Percentiles rank a stretch among this genome's conserved stretches.
Evolutionary conservation across 1,140 invertebrate species (phyloP).

Genomic region (Pseudomyrmex flavicornis): DNA sequence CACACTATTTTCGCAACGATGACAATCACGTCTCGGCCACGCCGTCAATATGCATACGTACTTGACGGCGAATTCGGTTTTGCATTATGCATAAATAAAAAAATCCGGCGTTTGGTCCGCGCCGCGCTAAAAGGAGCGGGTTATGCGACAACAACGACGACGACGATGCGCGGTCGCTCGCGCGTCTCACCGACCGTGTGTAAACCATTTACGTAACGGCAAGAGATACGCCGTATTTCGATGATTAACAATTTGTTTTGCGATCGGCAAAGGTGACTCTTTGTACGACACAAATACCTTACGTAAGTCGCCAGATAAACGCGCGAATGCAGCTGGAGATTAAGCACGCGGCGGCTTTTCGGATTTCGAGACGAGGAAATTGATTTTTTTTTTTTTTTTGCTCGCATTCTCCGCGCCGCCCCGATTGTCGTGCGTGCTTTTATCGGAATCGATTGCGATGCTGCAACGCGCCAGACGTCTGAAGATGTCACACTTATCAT

Average conservation of each 20-base stretch:
- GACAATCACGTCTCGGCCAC: neutral
- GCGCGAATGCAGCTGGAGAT: conserved; percentile 77
- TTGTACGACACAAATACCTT: conserved; percentile 84
- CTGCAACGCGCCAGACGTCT: neutral
- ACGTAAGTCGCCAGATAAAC: conserved; percentile 83
- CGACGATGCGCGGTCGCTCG: conserved; percentile 55
- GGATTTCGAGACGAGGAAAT: conserved; percentile 66
- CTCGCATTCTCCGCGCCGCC: neutral
- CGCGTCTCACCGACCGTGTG: conserved; percentile 62
- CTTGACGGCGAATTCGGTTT: neutral
- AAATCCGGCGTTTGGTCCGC: conserved; percentile 50
- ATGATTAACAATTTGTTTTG: conserved; percentile 85
- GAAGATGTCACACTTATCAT: neutral
- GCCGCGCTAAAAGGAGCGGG: conserved; percentile 33
- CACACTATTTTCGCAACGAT: neutral
- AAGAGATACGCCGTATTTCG: conserved; percentile 82
- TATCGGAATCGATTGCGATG: neutral
- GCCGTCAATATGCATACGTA: neutral
- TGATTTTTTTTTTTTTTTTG: neutral
- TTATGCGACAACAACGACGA: conserved; percentile 4
- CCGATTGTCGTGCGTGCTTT: neutral
- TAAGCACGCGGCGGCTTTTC: conserved; percentile 76
- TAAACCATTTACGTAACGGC: conserved; percentile 82
- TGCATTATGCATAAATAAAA: conserved; percentile 37
- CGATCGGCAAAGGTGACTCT: conserved; percentile 85